phyloP scores from a whole-genome alignment of 2,113 vertebrate species.

The Mohoua ochrocephala region DNA sequence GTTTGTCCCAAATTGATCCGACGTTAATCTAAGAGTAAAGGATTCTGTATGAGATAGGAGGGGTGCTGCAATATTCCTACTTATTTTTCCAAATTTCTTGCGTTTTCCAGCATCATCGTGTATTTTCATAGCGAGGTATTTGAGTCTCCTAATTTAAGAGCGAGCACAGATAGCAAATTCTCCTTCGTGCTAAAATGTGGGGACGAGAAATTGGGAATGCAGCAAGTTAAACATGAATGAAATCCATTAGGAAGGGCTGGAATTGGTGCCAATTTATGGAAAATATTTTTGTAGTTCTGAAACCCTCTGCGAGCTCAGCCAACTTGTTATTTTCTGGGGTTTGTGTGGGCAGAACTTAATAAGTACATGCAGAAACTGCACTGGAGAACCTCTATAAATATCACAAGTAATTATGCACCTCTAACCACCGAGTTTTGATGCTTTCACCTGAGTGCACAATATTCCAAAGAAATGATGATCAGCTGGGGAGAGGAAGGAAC shows the following conservation, averaged over 20 bases:
- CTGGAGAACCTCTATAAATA: constrained; percentile 56
- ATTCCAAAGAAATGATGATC: not conserved
- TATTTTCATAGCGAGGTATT: not conserved
- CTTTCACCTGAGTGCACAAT: constrained; percentile 32
- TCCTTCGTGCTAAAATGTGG: not conserved
- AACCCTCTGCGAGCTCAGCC: constrained; percentile 29
- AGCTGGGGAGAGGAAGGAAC: not conserved
- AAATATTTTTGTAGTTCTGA: constrained; percentile 30
- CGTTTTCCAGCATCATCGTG: not conserved
- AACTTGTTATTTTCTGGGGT: constrained; percentile 45
- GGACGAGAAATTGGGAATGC: not conserved
- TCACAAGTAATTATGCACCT: constrained; percentile 26
- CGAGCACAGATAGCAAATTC: not conserved
- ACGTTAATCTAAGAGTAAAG: not conserved
- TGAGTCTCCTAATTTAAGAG: not conserved
- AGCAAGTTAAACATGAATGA: constrained; percentile 3
- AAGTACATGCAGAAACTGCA: constrained; percentile 34
- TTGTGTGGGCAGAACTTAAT: constrained; percentile 61
- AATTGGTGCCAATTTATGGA: not conserved
- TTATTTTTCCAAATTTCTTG: not conserved
- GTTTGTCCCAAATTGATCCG: not conserved
- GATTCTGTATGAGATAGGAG: not conserved
- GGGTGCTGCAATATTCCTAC: not conserved
- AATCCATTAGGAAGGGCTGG: not conserved
- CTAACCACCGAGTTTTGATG: not conserved